Evolutionary conservation across 64 coral and sea anemone species (phyloP), one percentile per base, ranked within the genome.

Genomic region (Montipora foliosa): DNA sequence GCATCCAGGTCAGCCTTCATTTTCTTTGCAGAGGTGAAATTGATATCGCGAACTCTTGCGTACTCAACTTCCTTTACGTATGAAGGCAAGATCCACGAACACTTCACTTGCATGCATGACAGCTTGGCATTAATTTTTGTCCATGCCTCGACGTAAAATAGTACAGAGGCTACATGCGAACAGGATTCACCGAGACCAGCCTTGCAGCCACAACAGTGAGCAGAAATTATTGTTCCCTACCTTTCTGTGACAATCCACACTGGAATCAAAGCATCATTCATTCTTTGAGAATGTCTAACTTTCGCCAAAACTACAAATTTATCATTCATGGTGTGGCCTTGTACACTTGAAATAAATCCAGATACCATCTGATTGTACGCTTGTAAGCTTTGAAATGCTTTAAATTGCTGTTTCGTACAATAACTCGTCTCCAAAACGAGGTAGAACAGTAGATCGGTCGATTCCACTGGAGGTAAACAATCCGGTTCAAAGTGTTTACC

Each of bases 81-180:
- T 5, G 20, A 29, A 49, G 83, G 83, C 29, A 87, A 19, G 47
- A 87, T 87, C 83, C 83, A 88, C 69, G 71, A 74, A 73, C 69
- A 88, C 67, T 88, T 88, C 44, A 88, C 69, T 88, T 88, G 85
- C 44, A 68, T 88, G 67, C 85, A 88, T 14, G 70, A 68, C n/a
- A 87, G n/a, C 37, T 88, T 88, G 12, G 47, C 85, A 87, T 87
- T 87, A 10, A 67, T 67, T 67, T 87, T 67, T 44, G 83, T 87
- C 83, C 83, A 87, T 68, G 62, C 60, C 47, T 87, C 83, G 60
- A 87, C 29, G 46, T 87, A 87, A 87, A 68, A 87, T 12, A 87
- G 83, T 67, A 87, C 60, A 47, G 22, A 70, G 22, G 62, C 64
- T 9, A 87, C 83, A 87, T 73, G 83, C 22, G 83, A 87, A 47